A percentile compares a stretch with the other conserved stretches of the same genome.
These are phyloP conservation scores for Heliangelus exortis DNA, from an alignment of 2,797 vertebrate species.

Conservation along the genomic window DNA sequence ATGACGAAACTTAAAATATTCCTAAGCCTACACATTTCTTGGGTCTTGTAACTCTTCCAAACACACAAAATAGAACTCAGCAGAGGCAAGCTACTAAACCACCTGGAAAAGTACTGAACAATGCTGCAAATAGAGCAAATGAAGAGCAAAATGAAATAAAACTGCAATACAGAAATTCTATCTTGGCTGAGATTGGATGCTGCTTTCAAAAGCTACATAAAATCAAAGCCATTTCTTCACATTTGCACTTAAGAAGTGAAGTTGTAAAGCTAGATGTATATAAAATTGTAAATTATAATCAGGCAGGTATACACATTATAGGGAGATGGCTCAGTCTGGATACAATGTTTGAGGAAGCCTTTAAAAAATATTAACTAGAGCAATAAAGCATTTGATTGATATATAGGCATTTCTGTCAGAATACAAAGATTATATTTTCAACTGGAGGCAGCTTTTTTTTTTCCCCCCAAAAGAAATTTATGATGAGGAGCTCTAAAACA, in stretches of 20 bases:
- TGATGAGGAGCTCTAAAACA: not conserved
- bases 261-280: conserved; percentile 8
- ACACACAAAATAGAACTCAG: not conserved
- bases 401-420: not conserved
- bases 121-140: not conserved
- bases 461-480: not conserved
- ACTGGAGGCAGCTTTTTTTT: not conserved
- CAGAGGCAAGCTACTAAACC: not conserved
- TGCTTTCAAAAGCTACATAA: conserved; percentile 31
- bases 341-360: not conserved
- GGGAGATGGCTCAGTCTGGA: conserved; percentile 26
- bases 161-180: not conserved
- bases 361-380: not conserved
- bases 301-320: not conserved
- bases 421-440: not conserved
- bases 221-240: not conserved
- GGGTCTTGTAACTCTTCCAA: not conserved
- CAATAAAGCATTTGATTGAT: not conserved
- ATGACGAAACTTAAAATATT: conserved; percentile 6
- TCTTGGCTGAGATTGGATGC: not conserved
- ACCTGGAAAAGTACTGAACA: not conserved
- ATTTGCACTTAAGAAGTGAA: conserved; percentile 49
- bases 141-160: conserved; percentile 3
- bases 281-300: conserved; percentile 44
- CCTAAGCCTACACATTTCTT: not conserved